Evolutionary conservation across 1,140 invertebrate genomes (phyloP), one percentile per base, ranked within the genome.

Genomic region (Thrips palmi): DNA sequence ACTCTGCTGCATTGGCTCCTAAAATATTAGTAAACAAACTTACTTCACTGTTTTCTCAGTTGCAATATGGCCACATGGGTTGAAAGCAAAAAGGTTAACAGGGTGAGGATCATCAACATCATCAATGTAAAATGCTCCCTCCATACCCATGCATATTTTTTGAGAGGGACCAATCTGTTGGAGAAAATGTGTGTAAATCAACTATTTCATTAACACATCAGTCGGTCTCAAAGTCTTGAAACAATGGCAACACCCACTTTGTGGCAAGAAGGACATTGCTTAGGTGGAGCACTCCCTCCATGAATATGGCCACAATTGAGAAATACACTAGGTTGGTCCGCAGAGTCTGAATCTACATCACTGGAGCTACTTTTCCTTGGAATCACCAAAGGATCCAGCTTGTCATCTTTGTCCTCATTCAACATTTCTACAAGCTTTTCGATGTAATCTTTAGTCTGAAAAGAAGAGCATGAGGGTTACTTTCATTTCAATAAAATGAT

Each of bases 31-130:
- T n/a, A n/a, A n/a, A n/a, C n/a, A n/a, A n/a, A 63, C 70, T 67
- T 61, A 93, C 89, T 87, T 91, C 55, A 93, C 89, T 51, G 91
- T 96, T 65, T 81, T 77, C 59, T 93, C 86, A 32, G 86, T 91
- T 42, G 89, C 87, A 82, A 97, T 93, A 56, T 97, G 93, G 33
- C 91, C 93, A 66, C 93, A 98, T 19, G 93, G 93, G 66, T 86
- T 93, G 63, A 97, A 97, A 41, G 85, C 84, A 56, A 74, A 27
- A 53, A 70, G 91, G 8, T 84, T 88, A 37, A 89, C 85, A 42
- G 78, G 73, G 31, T 71, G n/a, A n/a, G n/a, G n/a, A n/a, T n/a
- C n/a, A n/a, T n/a, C n/a, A n/a, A n/a, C 80, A 45, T 73, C 70
- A 60, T 91, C 89, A 29, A 92, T 80, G 58, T 96, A 97, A 61